Evolutionary conservation across 2,888 invertebrate genomes (phyloP), one percentile per base, ranked within the genome.

Genomic region (Psococerastis gibbosa): DNA sequence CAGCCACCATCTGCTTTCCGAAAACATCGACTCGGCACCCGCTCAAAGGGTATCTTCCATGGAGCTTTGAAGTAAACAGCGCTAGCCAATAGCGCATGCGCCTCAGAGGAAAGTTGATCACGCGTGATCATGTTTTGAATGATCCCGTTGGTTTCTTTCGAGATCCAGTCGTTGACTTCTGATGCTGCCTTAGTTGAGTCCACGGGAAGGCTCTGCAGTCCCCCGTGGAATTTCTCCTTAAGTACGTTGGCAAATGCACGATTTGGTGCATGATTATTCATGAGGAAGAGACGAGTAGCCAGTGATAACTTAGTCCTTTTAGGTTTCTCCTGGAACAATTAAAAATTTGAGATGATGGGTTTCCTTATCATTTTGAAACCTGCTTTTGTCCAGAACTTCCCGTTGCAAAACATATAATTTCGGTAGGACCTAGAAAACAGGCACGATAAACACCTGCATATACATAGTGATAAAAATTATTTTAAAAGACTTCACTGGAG

Each of bases 51-150:
- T 20, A 68, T 66, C 47, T 72, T 68, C 84, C 84, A 84, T 9
- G 69, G 69, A n/a, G 80, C 81, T 49, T 78, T 77, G 65, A 80
- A 83, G 57, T 78, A 81, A 53, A 84, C 64, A 1, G 78, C 79
- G 52, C 82, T 83, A 51, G 80, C 76, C 41, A 84, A 64, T 23
- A 84, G 60, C 63, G 82, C 68, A 51, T 72, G 63, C 1, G 77
- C 73, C 3, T 66, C 56, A 0, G 67, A 57, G 18, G 57, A 57
- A 9, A 75, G 54, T 58, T 56, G 57, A 75, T 75, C 65, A 51
- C 66, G 56, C 22, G 66, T 63, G 11, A 75, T 56, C 45, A 78
- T 57, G 13, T 58, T 54, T 0, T 63, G 58, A 42, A 80, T 73
- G 5, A 67, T 57, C 8, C 72, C 71, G 15, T 62, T 60, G 0